phyloP scores from a whole-genome alignment of 35 echinoderm and acorn worm species.

The Heliocidaris erythrogramma region DNA sequence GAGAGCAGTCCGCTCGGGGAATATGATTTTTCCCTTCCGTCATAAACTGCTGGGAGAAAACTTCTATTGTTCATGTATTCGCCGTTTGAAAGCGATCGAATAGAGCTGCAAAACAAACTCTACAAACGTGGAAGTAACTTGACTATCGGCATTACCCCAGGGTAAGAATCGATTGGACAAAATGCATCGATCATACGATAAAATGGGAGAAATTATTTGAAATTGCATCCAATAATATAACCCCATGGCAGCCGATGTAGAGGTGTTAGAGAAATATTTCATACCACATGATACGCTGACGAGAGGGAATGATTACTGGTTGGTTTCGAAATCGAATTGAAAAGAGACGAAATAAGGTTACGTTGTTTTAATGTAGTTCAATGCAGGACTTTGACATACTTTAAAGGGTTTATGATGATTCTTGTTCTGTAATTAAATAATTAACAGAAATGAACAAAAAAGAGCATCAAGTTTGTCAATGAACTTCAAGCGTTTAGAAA shows the following conservation, averaged over 20 bases:
- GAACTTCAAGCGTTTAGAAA: too few species aligned
- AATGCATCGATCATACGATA: background rate
- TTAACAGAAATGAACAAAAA: too few species aligned
- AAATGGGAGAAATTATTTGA: background rate
- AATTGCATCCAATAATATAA: slow-evolving; percentile 19
- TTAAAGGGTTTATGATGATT: too few species aligned
- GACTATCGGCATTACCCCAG: background rate
- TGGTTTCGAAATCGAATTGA: too few species aligned
- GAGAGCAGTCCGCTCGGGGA: background rate
- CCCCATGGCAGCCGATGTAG: background rate
- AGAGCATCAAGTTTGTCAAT: too few species aligned
- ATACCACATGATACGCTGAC: background rate
- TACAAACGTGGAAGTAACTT: background rate
- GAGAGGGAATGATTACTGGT: too few species aligned
- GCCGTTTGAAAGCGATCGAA: background rate
- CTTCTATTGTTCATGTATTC: background rate
- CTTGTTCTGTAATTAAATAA: too few species aligned
- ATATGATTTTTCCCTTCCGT: background rate
- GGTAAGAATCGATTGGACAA: background rate
- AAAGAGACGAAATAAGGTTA: too few species aligned
- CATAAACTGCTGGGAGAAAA: background rate
- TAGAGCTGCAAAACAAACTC: background rate
- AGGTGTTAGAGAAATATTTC: background rate
- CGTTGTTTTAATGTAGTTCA: too few species aligned
- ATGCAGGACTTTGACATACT: too few species aligned